A percentile compares a stretch with the other conserved stretches of the same genome.
phyloP scores from a whole-genome alignment of 2,888 invertebrate species.

The Macrosiphum euphorbiae region DNA sequence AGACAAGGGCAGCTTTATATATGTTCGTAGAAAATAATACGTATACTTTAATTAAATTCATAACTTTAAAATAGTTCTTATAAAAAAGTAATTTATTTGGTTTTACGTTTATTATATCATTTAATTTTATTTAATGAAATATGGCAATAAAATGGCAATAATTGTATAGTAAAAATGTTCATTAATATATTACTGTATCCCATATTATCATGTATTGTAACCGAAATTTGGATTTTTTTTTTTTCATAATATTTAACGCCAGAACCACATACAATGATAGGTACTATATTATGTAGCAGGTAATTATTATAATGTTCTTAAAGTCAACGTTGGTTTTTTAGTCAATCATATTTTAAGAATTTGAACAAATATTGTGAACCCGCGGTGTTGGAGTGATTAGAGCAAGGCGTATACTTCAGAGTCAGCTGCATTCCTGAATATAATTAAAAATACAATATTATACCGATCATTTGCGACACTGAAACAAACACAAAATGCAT shows the following conservation, averaged over 20 bases:
- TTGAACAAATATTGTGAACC: background rate
- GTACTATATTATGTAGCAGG: background rate
- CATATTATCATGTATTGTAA: background rate
- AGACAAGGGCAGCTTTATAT: background rate
- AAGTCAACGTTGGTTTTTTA: background rate
- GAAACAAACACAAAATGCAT: background rate
- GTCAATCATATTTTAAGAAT: background rate
- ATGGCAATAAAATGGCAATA: background rate
- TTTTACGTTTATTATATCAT: background rate
- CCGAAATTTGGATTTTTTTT: background rate
- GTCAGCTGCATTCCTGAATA: background rate
- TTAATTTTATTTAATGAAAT: background rate
- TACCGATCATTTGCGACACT: background rate
- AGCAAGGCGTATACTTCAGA: background rate
- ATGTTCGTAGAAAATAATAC: slow-evolving; percentile 2
- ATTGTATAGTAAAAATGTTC: background rate
- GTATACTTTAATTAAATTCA: background rate
- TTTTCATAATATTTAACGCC: background rate
- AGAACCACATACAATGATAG: background rate
- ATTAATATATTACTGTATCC: background rate
- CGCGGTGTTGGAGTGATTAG: background rate
- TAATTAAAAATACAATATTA: background rate
- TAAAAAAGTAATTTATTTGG: background rate
- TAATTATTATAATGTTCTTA: background rate
- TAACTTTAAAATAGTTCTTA: background rate